phyloP scores from a whole-genome alignment of 2,113 vertebrate genomes.

The Callithrix jacchus region DNA sequence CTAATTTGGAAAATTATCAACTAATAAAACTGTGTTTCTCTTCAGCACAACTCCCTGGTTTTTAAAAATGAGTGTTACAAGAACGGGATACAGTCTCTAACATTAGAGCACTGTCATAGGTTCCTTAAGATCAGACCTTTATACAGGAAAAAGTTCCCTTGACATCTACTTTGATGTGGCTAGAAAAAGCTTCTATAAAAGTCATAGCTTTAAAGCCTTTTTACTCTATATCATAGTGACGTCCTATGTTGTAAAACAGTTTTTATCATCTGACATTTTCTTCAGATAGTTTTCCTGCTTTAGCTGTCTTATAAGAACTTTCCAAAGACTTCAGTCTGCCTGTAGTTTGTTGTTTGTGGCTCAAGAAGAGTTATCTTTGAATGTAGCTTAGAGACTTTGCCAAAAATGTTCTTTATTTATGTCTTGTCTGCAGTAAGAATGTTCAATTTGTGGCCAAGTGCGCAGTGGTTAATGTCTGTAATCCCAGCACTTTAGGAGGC shows the following conservation, averaged over 20 bases:
- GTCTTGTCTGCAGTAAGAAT: conserved; percentile 89
- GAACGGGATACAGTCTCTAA: background rate
- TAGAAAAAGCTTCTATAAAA: conserved; percentile 50
- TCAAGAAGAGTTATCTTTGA: conserved; percentile 89
- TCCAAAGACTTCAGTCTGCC: conserved; percentile 87
- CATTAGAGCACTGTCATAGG: background rate
- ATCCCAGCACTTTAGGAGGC: too few relatives aligned
- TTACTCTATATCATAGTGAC: conserved; percentile 83
- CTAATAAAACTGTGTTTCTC: background rate
- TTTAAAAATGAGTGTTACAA: background rate
- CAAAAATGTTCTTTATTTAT: conserved; percentile 87
- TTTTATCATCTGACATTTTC: conserved; percentile 87
- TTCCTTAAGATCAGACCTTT: conserved; percentile 36
- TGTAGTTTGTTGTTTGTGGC: conserved; percentile 85
- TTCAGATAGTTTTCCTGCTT: conserved; percentile 88
- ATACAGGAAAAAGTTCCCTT: conserved; percentile 44
- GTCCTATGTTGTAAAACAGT: conserved; percentile 84
- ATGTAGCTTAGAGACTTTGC: conserved; percentile 88
- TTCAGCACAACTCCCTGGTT: background rate
- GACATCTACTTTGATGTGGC: conserved; percentile 8
- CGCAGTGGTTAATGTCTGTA: too few relatives aligned
- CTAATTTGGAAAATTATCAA: conserved; percentile 27
- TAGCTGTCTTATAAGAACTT: conserved; percentile 84
- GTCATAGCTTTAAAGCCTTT: conserved; percentile 45
- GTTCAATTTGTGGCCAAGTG: conserved; percentile 79